These are phyloP conservation scores for Psephotus haematonotus DNA, from an alignment of 2,113 vertebrate species.

Conservation along the genomic window DNA sequence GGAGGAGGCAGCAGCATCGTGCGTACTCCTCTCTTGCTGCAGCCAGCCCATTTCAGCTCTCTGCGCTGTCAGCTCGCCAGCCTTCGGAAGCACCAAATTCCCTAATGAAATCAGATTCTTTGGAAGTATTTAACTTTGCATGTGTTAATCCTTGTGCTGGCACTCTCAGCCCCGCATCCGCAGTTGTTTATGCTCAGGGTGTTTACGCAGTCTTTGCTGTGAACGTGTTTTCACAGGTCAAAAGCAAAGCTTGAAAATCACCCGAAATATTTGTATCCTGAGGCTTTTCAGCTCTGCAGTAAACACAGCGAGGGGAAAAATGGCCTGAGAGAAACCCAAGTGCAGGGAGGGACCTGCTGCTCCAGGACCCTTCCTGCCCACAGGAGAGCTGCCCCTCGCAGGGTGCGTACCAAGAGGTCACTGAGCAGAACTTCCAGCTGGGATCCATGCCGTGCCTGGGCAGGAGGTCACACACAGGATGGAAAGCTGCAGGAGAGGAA, in stretches of 20 bases:
- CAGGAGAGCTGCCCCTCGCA: background rate
- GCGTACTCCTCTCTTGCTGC: fast-evolving
- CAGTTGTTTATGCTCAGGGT: background rate
- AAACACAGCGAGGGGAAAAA: background rate
- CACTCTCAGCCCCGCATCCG: background rate
- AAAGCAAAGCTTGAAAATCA: background rate
- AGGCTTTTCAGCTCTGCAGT: background rate
- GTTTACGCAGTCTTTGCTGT: background rate
- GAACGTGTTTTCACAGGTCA: background rate
- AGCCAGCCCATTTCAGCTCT: background rate
- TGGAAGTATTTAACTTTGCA: background rate
- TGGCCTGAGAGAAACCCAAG: background rate
- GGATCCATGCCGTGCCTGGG: background rate
- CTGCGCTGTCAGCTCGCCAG: background rate
- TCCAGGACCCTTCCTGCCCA: background rate
- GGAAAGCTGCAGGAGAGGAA: background rate
- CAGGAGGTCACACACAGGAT: fast-evolving
- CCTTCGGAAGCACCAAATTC: background rate
- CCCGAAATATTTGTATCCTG: background rate
- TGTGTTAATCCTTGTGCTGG: background rate
- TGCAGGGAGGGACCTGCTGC: background rate
- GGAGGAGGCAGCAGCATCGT: fast-evolving
- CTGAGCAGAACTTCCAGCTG: background rate
- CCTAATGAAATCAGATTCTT: background rate
- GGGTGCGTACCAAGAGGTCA: background rate